phyloP scores from a whole-genome alignment of 64 coral and sea anemone species.

The Astreopora myriophthalma region DNA sequence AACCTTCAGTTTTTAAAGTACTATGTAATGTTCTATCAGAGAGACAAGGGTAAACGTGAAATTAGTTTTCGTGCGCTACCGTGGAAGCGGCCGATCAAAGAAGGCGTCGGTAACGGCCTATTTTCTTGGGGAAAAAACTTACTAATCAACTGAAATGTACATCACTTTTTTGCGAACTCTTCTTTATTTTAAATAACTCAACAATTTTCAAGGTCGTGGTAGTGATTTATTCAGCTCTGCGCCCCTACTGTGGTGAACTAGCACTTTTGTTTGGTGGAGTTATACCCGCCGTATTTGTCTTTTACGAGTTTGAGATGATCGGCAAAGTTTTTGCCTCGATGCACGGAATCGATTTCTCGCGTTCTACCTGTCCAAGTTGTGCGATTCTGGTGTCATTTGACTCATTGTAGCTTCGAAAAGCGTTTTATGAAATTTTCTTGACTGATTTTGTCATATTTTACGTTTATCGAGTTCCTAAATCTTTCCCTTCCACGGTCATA shows the following conservation, averaged over 20 bases:
- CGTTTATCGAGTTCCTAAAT: background rate
- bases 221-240: conserved; percentile 2
- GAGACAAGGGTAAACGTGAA: background rate
- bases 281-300: conserved; percentile 35
- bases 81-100: background rate
- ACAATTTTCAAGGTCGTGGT: background rate
- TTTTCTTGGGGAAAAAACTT: background rate
- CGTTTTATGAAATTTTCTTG: background rate
- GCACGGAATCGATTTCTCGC: conserved; percentile 39
- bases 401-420: background rate
- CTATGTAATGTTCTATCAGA: background rate
- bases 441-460: background rate
- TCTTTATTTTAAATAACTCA: background rate
- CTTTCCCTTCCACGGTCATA: background rate
- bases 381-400: background rate
- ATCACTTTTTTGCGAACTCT: background rate
- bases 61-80: background rate
- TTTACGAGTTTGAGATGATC: conserved; percentile 32
- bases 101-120: background rate
- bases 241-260: background rate
- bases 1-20: background rate
- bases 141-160: background rate
- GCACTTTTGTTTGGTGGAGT: conserved; percentile 15
- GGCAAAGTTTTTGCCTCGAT: conserved; percentile 14
- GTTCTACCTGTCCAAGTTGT: background rate